Conservation (phyloP, 2,888 invertebrate species). For the Tetrapedia diversipes region DNA sequence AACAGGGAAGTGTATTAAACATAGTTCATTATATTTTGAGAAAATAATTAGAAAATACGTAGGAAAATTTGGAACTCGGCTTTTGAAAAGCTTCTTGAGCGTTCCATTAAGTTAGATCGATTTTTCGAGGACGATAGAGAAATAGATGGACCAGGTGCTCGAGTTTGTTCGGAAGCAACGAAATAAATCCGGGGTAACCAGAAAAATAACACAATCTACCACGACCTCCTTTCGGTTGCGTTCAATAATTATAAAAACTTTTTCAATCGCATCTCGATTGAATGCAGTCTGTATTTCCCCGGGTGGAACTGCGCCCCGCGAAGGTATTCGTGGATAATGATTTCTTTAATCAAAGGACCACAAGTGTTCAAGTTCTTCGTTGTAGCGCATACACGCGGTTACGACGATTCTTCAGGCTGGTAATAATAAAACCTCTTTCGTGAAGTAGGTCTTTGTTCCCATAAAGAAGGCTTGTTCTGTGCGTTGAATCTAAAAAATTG, state of each 20-base stretch:
- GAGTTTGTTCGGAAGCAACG: background rate
- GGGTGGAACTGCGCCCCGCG: constrained; percentile 1
- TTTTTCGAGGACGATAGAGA: background rate
- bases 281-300: background rate
- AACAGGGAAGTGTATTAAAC: too few relatives aligned
- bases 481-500: background rate
- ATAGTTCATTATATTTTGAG: too few relatives aligned
- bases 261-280: constrained; percentile 12
- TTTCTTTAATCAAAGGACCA: background rate
- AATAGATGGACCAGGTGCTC: too few relatives aligned
- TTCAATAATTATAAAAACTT: constrained; percentile 27
- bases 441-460: too few relatives aligned
- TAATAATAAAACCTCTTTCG: too few relatives aligned
- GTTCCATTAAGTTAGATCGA: background rate
- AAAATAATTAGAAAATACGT: too few relatives aligned
- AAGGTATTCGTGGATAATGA: constrained; percentile 11
- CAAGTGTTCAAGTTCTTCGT: too few relatives aligned
- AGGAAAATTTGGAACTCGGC: too few relatives aligned
- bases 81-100: too few relatives aligned
- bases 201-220: constrained; percentile 6
- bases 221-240: constrained; percentile 2
- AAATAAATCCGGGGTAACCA: background rate
- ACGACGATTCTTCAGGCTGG: too few relatives aligned
- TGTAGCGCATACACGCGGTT: too few relatives aligned
- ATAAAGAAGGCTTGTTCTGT: background rate